These are phyloP conservation scores for Coluber constrictor DNA, from an alignment of 2,797 vertebrate genomes.

Conservation along the genomic window DNA sequence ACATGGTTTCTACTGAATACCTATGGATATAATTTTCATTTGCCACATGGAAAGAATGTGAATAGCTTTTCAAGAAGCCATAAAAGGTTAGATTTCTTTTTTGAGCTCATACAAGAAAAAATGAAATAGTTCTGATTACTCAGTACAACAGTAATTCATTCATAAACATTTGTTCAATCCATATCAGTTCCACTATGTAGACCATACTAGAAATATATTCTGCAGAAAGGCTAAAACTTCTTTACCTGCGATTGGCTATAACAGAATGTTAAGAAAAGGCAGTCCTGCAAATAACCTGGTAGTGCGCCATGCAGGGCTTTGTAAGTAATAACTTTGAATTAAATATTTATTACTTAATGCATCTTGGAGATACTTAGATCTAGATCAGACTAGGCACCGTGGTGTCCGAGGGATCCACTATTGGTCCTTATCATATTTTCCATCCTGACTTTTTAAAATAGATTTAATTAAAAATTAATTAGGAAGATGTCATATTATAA, in stretches of 20 bases:
- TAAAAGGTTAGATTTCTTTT: background rate
- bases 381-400: background rate
- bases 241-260: background rate
- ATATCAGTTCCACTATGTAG: background rate
- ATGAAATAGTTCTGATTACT: background rate
- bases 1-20: background rate
- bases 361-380: background rate
- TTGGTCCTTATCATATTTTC: background rate
- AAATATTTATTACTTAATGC: background rate
- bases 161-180: background rate
- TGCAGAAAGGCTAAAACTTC: background rate
- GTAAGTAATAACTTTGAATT: background rate
- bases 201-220: background rate
- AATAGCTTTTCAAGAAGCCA: background rate
- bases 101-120: background rate
- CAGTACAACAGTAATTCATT: background rate
- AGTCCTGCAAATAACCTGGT: background rate
- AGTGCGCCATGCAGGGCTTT: background rate
- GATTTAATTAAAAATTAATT: background rate
- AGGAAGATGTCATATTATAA: background rate
- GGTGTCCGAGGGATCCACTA: background rate
- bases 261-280: background rate
- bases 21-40: background rate
- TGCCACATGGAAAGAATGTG: background rate
- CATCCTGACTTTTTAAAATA: background rate